Percentiles rank a stretch among this genome's conserved stretches.
Evolutionary conservation across 1,140 invertebrate genomes (phyloP).

Genomic region (Brachionus angularis): DNA sequence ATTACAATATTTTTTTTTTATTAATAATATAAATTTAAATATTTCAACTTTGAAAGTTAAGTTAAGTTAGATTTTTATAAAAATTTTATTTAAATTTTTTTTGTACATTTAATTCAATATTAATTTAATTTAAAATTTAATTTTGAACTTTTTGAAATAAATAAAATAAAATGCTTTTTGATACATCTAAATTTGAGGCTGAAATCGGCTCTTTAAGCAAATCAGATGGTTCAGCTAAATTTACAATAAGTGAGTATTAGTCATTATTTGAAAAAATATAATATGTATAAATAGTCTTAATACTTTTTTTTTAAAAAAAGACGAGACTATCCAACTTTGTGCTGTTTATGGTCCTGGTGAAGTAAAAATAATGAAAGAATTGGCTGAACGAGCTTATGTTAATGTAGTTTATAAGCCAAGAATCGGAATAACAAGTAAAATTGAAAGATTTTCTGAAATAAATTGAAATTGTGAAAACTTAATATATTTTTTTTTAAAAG

Average conservation of each 20-base stretch:
- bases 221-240: constrained; percentile 39
- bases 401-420: constrained; percentile 74
- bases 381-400: constrained; percentile 71
- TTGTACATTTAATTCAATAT: too few relatives aligned
- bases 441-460: too few relatives aligned
- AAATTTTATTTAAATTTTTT: too few relatives aligned
- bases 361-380: constrained; percentile 70
- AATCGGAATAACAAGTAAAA: constrained; percentile 67
- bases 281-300: neutral
- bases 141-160: too few relatives aligned
- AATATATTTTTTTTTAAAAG: too few relatives aligned
- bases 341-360: constrained; percentile 79
- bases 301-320: neutral
- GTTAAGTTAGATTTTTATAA: too few relatives aligned
- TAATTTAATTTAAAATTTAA: too few relatives aligned
- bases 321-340: constrained; percentile 22
- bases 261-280: too few relatives aligned
- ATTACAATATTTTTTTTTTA: too few relatives aligned
- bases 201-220: constrained; percentile 22
- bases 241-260: constrained; percentile 22
- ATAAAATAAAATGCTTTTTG: constrained; percentile 22
- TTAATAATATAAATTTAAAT: too few relatives aligned
- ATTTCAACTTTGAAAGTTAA: too few relatives aligned
- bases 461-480: too few relatives aligned
- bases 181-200: constrained; percentile 15